These are phyloP conservation scores for Fregata magnificens DNA, from an alignment of 2,113 vertebrate genomes.

Conservation along the genomic window DNA sequence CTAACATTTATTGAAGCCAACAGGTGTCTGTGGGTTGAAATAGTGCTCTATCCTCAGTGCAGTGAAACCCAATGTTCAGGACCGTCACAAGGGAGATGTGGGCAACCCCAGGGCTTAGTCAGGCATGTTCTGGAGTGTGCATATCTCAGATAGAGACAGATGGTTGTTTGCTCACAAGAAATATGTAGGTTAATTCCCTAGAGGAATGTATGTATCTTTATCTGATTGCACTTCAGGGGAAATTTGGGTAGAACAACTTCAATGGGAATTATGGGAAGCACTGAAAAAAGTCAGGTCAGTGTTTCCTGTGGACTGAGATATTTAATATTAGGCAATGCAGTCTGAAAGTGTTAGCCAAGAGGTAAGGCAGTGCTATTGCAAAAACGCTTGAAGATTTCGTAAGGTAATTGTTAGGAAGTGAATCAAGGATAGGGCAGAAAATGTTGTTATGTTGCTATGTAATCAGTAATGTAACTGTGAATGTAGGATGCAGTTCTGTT, in stretches of 20 bases:
- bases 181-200: constrained; percentile 56
- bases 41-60: background rate
- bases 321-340: background rate
- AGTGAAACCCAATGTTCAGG: background rate
- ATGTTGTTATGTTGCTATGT: background rate
- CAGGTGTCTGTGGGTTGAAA: background rate
- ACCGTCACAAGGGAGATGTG: background rate
- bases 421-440: background rate
- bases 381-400: background rate
- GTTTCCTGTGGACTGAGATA: background rate
- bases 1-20: background rate
- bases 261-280: background rate
- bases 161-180: constrained; percentile 9
- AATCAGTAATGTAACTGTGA: background rate
- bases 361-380: background rate
- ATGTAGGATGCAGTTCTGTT: background rate
- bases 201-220: background rate
- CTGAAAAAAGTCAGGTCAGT: background rate
- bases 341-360: background rate
- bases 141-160: constrained; percentile 18
- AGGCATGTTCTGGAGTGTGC: background rate
- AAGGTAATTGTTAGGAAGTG: background rate
- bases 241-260: background rate
- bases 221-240: background rate
- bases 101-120: background rate